These are phyloP conservation scores for Ceratina calcarata DNA, from an alignment of 1,140 invertebrate species.

Conservation along the genomic window DNA sequence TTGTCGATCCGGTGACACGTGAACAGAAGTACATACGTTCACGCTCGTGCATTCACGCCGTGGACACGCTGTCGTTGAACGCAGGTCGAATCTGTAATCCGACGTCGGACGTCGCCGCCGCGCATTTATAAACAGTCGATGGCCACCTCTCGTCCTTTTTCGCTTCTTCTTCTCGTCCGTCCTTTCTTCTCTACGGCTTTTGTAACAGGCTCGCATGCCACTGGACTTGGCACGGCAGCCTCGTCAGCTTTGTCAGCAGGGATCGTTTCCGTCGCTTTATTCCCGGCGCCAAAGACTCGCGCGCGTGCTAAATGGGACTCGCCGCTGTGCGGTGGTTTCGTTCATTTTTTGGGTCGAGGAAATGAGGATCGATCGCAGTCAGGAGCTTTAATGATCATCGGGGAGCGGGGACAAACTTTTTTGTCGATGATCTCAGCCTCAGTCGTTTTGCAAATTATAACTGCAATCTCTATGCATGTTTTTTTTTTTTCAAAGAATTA, in stretches of 20 bases:
- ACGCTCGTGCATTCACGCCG: slow-evolving; percentile 68
- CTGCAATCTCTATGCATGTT: no score
- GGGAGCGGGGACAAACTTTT: not conserved
- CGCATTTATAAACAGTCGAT: slow-evolving; percentile 72
- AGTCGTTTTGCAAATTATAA: no score
- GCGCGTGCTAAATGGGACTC: not conserved
- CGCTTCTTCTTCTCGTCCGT: slow-evolving; percentile 40
- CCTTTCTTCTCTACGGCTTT: slow-evolving; percentile 40
- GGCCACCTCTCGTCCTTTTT: slow-evolving; percentile 42
- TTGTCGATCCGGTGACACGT: no score
- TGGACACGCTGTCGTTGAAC: slow-evolving; percentile 61
- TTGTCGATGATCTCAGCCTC: not conserved
- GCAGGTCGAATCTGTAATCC: slow-evolving; percentile 76
- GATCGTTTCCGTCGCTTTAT: slow-evolving; percentile 4
- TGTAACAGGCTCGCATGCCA: slow-evolving; percentile 23
- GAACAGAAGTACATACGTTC: slow-evolving; percentile 27
- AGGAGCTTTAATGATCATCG: slow-evolving; percentile 8
- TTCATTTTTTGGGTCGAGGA: not conserved
- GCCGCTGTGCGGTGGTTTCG: not conserved
- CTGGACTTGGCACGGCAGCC: slow-evolving; percentile 16
- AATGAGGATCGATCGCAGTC: not conserved
- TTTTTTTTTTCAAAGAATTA: no score
- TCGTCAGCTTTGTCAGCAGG: slow-evolving; percentile 32
- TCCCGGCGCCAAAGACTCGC: not conserved
- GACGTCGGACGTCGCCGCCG: slow-evolving; percentile 63